Evolutionary conservation across 2,797 vertebrate genomes (phyloP), one percentile per base, ranked within the genome.

Genomic region (Sphenodon punctatus): DNA sequence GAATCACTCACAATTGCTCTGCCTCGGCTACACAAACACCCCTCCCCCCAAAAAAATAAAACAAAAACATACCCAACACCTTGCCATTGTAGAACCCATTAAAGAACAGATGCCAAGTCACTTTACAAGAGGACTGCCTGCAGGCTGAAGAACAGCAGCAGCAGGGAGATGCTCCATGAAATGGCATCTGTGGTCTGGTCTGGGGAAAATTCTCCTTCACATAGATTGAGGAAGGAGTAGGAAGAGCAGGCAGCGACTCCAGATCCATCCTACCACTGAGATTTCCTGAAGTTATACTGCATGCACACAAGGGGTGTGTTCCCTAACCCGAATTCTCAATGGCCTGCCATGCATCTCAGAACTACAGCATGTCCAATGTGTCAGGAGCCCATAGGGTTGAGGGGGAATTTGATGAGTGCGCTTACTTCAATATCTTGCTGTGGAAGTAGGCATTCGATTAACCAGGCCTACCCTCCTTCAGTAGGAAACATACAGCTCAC

Each of bases 401-500:
- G 46, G n/a, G 25, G 49, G 23, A 51, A 51, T 51, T 25, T 16
- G 48, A 27, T 14, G 12, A 49, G 48, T 7, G n/a, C n/a, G 16
- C 27, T 53, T 49, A 53, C 27, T 27, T 5, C n/a, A 16, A 49
- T 10, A 17, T 8, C n/a, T 15, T 53, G 49, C 27, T 27, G 30
- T 9, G n/a, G 53, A 53, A 17, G 14, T 17, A 48, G 22, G 30
- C 53, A 32, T 32, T 56, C 22, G 32, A 34, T 30, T 58, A 58
- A 23, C 32, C 36, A 32, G 32, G 20, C 20, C 60, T 67, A 41
- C 61, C 39, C 70, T 43, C 39, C 22, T 51, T 36, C 67, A 46
- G 4, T n/a, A 56, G 46, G 32, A n/a, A n/a, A n/a, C n/a, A 55
- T 36, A 73, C 53, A 42, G 60, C 88, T 93, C 84, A 95, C 95